Evolutionary conservation across 2,888 invertebrate species (phyloP), one percentile per base, ranked within the genome.

Genomic region (Oligia latruncula): DNA sequence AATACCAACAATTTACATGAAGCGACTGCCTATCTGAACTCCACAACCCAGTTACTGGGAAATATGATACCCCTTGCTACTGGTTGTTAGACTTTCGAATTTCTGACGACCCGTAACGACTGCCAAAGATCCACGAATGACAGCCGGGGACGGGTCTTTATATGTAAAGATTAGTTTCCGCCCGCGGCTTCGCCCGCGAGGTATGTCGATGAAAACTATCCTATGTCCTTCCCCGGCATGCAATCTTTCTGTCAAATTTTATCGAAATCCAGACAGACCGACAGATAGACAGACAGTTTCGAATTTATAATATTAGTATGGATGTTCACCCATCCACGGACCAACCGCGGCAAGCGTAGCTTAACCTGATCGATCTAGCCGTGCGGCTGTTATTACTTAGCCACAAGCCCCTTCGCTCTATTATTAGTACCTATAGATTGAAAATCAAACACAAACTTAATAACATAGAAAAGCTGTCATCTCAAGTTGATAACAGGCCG

Each of bases 361-460:
- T n/a, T 60, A n/a, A n/a, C 60, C 13, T 23, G 20, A 23, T n/a
- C 13, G 11, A 60, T n/a, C n/a, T n/a, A 60, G 13, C 13, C n/a
- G n/a, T 60, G n/a, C 1, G 29, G 5, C 60, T 29, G n/a, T n/a
- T 6, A 62, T 29, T 29, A 29, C 2, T 29, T 2, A 62, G 6
- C 29, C 6, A 62, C 29, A 9, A 29, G 9, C 35, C 17, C 23
- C 58, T 4, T n/a, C 58, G n/a, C 58, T 60, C n/a, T n/a, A 60
- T 60, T 11, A 60, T 60, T 13, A 60, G 58, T n/a, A 29, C 29
- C 29, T 29, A n/a, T 11, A 60, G n/a, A 60, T 40, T 40, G 4
- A 68, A 68, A 29, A 66, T 49, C 20, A 49, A 81, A 70, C 23
- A 58, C 40, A 29, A 55, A 40, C 9, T 40, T 74, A 62, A 75